Conservation (phyloP, 1,140 invertebrate species). For the Drosophila watanabei region DNA sequence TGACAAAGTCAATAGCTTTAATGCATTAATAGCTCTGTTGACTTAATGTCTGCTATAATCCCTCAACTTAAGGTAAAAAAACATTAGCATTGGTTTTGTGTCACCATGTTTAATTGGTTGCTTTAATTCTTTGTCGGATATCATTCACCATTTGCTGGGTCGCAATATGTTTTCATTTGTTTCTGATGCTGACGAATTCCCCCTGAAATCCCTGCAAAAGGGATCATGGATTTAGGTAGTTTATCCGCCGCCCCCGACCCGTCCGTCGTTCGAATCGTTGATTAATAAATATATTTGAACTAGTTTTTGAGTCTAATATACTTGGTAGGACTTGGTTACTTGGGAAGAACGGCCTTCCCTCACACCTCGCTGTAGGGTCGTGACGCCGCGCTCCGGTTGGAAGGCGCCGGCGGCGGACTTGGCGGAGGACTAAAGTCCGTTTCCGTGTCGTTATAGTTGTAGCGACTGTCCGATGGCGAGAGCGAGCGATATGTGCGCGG, state of each 20-base stretch:
- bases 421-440: constrained; percentile 84
- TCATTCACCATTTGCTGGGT: constrained; percentile 62
- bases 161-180: constrained; percentile 26
- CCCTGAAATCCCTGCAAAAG: constrained; percentile 34
- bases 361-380: constrained; percentile 69
- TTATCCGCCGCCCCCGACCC: constrained; percentile 27
- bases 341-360: constrained; percentile 8
- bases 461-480: constrained; percentile 82
- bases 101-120: constrained; percentile 58
- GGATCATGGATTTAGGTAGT: constrained; percentile 29
- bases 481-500: constrained; percentile 81
- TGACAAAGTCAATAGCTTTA: not conserved
- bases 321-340: constrained; percentile 46
- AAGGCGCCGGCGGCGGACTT: constrained; percentile 53
- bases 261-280: constrained; percentile 54
- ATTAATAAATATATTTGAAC: constrained; percentile 84
- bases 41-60: not conserved
- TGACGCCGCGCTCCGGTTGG: constrained; percentile 32
- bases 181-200: constrained; percentile 24
- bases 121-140: constrained; percentile 41
- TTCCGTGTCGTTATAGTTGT: constrained; percentile 83
- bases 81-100: constrained; percentile 28
- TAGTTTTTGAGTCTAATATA: constrained; percentile 78
- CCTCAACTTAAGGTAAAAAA: constrained; percentile 5
- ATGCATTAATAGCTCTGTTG: not conserved